These are phyloP conservation scores for Polymixis flavicincta DNA, from an alignment of 2,888 invertebrate species.

Conservation along the genomic window DNA sequence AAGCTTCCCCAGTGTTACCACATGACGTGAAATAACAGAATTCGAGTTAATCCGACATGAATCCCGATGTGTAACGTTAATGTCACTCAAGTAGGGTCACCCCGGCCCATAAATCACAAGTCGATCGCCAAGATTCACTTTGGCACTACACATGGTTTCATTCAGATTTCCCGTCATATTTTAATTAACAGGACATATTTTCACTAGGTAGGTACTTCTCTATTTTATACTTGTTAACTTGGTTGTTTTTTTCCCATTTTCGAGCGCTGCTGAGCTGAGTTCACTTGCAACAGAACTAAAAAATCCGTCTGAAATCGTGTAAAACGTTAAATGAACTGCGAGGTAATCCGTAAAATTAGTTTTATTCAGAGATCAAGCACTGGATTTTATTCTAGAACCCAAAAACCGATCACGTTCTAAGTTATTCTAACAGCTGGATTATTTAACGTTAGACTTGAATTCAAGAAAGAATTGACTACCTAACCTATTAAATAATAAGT, in stretches of 20 bases:
- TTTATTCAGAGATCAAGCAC: constrained; percentile 27
- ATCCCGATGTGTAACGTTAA: constrained; percentile 62
- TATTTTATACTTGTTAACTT: constrained; percentile 2
- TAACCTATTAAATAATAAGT: background rate
- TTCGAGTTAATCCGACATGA: constrained; percentile 60
- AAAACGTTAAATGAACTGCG: constrained; percentile 34
- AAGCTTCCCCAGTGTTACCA: constrained; percentile 54
- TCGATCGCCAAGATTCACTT: constrained; percentile 15
- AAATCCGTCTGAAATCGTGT: constrained; percentile 3
- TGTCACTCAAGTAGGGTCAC: constrained; percentile 54
- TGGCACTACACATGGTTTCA: constrained; percentile 6
- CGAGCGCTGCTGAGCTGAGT: background rate
- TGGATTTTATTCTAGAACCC: constrained; percentile 7
- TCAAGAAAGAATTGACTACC: background rate
- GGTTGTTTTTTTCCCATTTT: background rate
- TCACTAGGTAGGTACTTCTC: background rate
- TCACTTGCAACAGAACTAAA: constrained; percentile 12
- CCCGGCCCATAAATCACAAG: constrained; percentile 14
- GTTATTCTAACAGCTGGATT: background rate
- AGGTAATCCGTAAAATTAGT: constrained; percentile 52
- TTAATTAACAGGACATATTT: constrained; percentile 11
- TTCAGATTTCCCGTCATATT: background rate
- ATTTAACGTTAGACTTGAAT: background rate
- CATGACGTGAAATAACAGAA: constrained; percentile 59
- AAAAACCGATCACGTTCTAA: background rate